phyloP scores from a whole-genome alignment of 2,888 invertebrate genomes.

The Tryphoninae sp. region DNA sequence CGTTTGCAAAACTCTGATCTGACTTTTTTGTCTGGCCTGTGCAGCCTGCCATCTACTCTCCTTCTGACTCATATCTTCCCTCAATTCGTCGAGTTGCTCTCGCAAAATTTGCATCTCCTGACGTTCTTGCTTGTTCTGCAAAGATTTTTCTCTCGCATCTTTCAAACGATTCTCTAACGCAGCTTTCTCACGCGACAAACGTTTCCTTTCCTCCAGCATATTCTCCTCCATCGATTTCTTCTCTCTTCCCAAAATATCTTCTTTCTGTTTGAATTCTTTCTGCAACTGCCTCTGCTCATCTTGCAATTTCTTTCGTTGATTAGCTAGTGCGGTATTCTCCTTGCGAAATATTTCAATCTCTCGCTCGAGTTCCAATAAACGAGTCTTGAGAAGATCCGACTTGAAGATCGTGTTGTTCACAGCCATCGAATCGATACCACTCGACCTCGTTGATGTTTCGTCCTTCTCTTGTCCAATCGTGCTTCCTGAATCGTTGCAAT shows the following conservation, averaged over 20 bases:
- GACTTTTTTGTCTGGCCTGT: conserved; percentile 88
- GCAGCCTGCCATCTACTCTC: conserved; percentile 88
- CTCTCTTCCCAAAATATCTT: conserved; percentile 85
- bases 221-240: conserved; percentile 85
- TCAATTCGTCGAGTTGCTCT: conserved; percentile 85
- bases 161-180: conserved; percentile 87
- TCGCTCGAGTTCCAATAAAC: conserved; percentile 86
- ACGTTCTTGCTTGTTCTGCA: conserved; percentile 88
- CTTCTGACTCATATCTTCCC: conserved; percentile 87
- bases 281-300: conserved; percentile 83
- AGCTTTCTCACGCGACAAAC: conserved; percentile 86
- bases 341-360: conserved; percentile 84
- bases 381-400: conserved; percentile 84
- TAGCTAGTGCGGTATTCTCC: conserved; percentile 82
- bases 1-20: conserved; percentile 88
- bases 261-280: conserved; percentile 83
- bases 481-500: conserved; percentile 51
- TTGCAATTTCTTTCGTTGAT: conserved; percentile 79
- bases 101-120: conserved; percentile 84
- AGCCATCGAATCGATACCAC: conserved; percentile 80
- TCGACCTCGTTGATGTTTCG: conserved; percentile 64
- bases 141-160: conserved; percentile 85
- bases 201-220: conserved; percentile 87
- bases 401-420: conserved; percentile 82
- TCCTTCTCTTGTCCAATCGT: conserved; percentile 62